Conservation (phyloP, 2,113 vertebrate genomes). For the Psilopsiagon aurifrons region DNA sequence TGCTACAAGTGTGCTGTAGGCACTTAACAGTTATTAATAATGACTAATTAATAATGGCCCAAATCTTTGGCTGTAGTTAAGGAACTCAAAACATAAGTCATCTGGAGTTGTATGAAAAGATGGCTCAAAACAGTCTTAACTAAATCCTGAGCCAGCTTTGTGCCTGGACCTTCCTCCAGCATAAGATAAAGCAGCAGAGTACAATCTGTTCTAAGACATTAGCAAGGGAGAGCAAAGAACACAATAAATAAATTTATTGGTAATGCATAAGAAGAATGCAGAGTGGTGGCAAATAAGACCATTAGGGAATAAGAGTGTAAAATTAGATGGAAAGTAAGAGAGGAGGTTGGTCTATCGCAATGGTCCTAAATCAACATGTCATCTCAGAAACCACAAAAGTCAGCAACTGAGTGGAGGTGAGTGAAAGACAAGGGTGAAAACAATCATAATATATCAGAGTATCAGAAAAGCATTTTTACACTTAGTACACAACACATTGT, state of each 20-base stretch:
- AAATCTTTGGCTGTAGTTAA: slow-evolving; percentile 16
- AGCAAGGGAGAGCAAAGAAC: slow-evolving; percentile 24
- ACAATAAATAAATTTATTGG: slow-evolving; percentile 38
- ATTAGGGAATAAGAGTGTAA: slow-evolving; percentile 41
- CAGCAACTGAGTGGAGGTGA: slow-evolving; percentile 22
- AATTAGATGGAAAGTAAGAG: slow-evolving; percentile 41
- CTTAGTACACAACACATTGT: background rate
- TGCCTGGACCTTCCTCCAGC: slow-evolving; percentile 26
- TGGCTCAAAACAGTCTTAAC: slow-evolving; percentile 27
- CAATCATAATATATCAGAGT: slow-evolving; percentile 4
- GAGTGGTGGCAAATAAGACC: slow-evolving; percentile 42
- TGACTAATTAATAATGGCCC: slow-evolving; percentile 36
- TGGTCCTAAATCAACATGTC: slow-evolving; percentile 49
- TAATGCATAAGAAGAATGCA: slow-evolving; percentile 35
- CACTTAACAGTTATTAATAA: slow-evolving; percentile 1
- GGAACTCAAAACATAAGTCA: slow-evolving; percentile 17
- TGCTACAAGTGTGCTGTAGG: background rate
- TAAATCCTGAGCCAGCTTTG: slow-evolving; percentile 40
- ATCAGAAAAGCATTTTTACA: slow-evolving; percentile 36
- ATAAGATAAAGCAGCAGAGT: slow-evolving; percentile 5
- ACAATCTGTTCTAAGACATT: slow-evolving; percentile 56
- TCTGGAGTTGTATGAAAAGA: background rate
- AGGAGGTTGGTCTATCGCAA: slow-evolving; percentile 23
- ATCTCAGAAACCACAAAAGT: slow-evolving; percentile 41
- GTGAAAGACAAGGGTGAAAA: slow-evolving; percentile 38